Evolutionary conservation across 2,888 invertebrate genomes (phyloP), one percentile per base, ranked within the genome.

Genomic region (Carterocephalus palaemon): DNA sequence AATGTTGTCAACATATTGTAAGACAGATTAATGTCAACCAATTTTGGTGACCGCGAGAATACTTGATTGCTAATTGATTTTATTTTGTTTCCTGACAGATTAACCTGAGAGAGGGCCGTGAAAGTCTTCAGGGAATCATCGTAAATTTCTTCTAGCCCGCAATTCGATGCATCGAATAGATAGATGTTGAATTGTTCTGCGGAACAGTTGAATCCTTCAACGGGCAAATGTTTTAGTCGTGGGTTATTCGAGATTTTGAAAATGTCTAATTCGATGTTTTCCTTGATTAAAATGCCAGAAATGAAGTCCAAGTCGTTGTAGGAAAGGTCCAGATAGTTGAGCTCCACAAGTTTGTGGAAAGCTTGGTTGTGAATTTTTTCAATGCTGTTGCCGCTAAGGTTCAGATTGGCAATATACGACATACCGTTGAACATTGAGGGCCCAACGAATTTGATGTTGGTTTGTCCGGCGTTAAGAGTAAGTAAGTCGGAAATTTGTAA

Each of bases 181-280:
- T 91, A 91, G 47, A 92, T 89, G 52, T 90, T 90, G 61, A 89
- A 90, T 61, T 88, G 84, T 41, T 88, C 89, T 22, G 88, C 89
- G 16, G 86, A 85, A 54, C 90, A 89, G 52, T 88, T 88, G 69
- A 94, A 93, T 24, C 92, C 90, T 53, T 90, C 88, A 9, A 74
- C 82, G 0, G 93, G 93, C 45, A 95, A 75, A 48, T 89, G 89
- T 58, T 89, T 89, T 28, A 95, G 75, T 32, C 87, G 84, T 2
- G 91, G 90, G 65, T 94, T 94, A 54, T 92, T 90, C 52, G 91
- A 92, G 64, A 94, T 88, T 53, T 91, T 88, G 50, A 94, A 88
- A 52, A 91, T 90, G 57, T 92, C 91, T 31, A 94, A 72, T 60
- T 91, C 89, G 7, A 89, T 84, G 67, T 94, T 94, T 60, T 89